Base-by-base conservation (phyloP, 2,797 vertebrate species). In the Oreochromis grahami region DNA sequence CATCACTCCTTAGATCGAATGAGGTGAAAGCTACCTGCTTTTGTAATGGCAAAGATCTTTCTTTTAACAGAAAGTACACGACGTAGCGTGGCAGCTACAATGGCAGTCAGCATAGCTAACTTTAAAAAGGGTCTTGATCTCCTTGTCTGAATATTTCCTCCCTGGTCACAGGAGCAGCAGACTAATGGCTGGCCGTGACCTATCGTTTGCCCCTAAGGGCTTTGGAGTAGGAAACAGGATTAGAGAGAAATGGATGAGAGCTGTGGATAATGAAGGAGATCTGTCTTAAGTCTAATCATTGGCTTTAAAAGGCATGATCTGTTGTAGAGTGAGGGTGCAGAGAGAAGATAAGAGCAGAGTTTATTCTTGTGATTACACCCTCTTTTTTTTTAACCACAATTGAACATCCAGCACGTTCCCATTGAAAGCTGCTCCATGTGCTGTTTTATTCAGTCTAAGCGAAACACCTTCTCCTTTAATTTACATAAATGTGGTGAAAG, bases 181-280 rank as follows among this genome's bases (percentile, higher is more conserved):
- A 94, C 80, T 92, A 94, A 94, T 94, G 84, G 86, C 82, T 77
- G 83, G 85, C 78, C 82, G 8, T 65, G 88, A 88, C 80, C 93
- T 92, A 90, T 93, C 83, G 6, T 79, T 89, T 74, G 72, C 86
- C 88, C 90, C 50, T 8, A 24, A 83, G 88, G 89, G 79, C 82
- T 86, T 82, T 26, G 51, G 77, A 89, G 87, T 85, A 72, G 82
- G 84, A 86, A 90, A 94, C 90, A 88, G 93, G 94, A 96, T 96
- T 95, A 96, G 84, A 86, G 87, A 76, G 90, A 88, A 92, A 95
- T 90, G 87, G 93, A 94, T 93, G 94, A 93, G 85, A 86, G 91
- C 76, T 68, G 84, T 29, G 51, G 92, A 92, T 95, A 96, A 95
- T 94, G 94, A 95, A 94, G 89, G 89, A 92, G 90, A 91, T 94